Evolutionary conservation across 2,888 invertebrate genomes (phyloP), one percentile per base, ranked within the genome.

Genomic region (Drosophila limbata): DNA sequence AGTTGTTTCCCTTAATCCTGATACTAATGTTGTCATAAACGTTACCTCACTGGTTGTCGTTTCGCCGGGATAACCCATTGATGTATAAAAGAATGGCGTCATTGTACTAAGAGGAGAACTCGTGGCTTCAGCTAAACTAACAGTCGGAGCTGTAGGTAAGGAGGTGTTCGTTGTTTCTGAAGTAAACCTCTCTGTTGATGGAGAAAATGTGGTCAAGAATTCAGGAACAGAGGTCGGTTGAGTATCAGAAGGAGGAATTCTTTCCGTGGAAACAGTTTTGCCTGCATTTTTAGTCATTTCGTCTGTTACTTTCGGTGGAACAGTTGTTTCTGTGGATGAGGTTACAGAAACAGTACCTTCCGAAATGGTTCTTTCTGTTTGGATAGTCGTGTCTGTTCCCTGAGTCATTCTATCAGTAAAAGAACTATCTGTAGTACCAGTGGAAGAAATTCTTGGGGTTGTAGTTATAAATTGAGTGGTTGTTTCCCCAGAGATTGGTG

Each of bases 61-160:
- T 6, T 51, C 53, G 1, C n/a, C 35, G 0, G 53, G 33, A 61
- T 65, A 65, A 1, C 56, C 21, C 47, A 61, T 57, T 8, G 62
- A 50, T 1, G 70, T 47, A n/a, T 55, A 48, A 42, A 48, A 48
- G 11, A 52, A 60, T 2, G 71, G 69, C 1, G 15, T 10, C 6
- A 51, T 63, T 45, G 45, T 51, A 35, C 50, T 74, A 0, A 35
- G n/a, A n/a, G n/a, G n/a, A 35, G 35, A 35, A 35, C 13, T 35
- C 13, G 39, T 17, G 15, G 15, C 3, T 8, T 15, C 39, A 15
- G 9, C 9, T 15, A 4, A 17, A 15, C 9, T 39, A 15, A 17
- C 0, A 15, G 15, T 4, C 9, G 8, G 15, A 15, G 9, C 15
- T n/a, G 39, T 39, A 15, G 15, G 15, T 15, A 9, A 4, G 3